These are phyloP conservation scores for Otis tarda DNA, from an alignment of 2,113 vertebrate species.

Conservation along the genomic window DNA sequence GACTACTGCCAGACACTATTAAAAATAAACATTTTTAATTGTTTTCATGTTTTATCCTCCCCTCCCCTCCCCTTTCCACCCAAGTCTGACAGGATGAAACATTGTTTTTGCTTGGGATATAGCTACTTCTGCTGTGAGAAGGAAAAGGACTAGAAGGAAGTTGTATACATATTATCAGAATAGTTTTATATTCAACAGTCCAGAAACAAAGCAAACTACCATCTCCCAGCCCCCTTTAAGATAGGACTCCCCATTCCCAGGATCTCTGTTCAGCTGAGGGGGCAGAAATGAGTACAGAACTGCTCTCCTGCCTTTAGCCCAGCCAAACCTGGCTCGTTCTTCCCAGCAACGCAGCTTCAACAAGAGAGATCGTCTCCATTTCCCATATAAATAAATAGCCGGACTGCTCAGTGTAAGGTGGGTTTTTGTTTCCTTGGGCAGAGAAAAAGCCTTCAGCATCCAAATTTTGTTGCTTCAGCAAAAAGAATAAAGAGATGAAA, in stretches of 20 bases:
- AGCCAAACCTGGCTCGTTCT: background rate
- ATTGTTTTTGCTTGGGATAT: slow-evolving; percentile 49
- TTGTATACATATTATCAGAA: slow-evolving; percentile 16
- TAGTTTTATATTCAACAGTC: background rate
- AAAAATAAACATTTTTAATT: slow-evolving; percentile 72
- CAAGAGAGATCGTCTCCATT: background rate
- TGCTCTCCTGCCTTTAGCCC: background rate
- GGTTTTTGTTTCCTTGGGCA: background rate
- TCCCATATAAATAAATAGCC: background rate
- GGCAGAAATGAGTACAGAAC: background rate
- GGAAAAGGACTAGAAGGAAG: background rate
- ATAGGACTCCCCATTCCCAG: slow-evolving; percentile 30
- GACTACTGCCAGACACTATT: slow-evolving; percentile 67
- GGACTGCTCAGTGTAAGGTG: background rate
- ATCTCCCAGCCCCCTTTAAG: background rate
- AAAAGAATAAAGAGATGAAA: background rate
- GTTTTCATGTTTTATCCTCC: slow-evolving; percentile 61
- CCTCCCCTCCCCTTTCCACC: slow-evolving; percentile 46
- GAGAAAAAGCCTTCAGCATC: background rate
- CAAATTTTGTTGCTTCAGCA: background rate
- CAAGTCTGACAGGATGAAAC: slow-evolving; percentile 62
- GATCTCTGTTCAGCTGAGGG: background rate
- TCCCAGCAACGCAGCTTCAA: background rate
- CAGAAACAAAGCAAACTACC: background rate
- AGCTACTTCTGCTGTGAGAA: slow-evolving; percentile 19